Percentiles rank a stretch among this genome's conserved stretches.
Evolutionary conservation across 2,797 vertebrate genomes (phyloP).

Genomic region (Girardinus metallicus): DNA sequence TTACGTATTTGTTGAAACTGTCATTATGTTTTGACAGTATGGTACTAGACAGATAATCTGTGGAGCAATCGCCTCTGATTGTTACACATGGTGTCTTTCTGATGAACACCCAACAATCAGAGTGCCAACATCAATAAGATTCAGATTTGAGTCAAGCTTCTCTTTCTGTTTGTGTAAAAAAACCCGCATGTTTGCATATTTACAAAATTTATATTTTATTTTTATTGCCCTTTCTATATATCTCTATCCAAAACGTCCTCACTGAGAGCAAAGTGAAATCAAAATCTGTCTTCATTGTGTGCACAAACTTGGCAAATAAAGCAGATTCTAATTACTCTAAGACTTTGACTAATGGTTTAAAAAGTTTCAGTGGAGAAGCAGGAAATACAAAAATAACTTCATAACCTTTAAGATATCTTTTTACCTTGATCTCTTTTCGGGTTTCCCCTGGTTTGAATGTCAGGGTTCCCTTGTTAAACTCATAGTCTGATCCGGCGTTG

Average conservation of each 20-base stretch:
- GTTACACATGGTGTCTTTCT: not conserved
- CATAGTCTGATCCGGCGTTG: slow-evolving; percentile 87
- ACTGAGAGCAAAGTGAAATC: no score
- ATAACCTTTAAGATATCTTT: not conserved
- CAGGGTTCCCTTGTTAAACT: slow-evolving; percentile 88
- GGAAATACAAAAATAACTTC: not conserved
- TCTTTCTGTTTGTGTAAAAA: not conserved
- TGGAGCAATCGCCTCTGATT: no score
- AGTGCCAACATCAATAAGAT: not conserved
- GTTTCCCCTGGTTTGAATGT: slow-evolving; percentile 93
- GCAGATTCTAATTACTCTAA: not conserved
- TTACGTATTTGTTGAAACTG: no score
- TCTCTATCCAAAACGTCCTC: not conserved
- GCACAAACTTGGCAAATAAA: not conserved
- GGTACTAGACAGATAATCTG: no score
- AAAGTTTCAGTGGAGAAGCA: not conserved
- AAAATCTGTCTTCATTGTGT: not conserved
- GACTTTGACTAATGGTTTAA: not conserved
- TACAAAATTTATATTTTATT: not conserved
- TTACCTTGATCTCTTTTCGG: slow-evolving; percentile 89
- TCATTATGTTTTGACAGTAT: no score
- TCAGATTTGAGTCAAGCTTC: not conserved
- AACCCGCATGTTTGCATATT: not conserved
- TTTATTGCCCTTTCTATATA: not conserved
- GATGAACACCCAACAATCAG: not conserved